Conservation (phyloP, 1,140 invertebrate species). For the Drosophila navojoa region DNA sequence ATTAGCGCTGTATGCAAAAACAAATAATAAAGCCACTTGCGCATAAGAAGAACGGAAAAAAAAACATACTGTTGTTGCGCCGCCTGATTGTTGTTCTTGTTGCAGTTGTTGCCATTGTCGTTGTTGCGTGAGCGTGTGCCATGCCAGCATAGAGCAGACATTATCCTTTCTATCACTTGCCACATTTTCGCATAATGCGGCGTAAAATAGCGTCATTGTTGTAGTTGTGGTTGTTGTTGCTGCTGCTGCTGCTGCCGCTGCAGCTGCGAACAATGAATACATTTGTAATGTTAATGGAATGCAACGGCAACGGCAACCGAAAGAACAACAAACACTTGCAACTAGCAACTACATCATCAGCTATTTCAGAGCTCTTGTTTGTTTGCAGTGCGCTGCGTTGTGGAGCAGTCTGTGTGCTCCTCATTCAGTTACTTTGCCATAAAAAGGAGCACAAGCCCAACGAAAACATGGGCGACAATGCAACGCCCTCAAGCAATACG, state of each 20-base stretch:
- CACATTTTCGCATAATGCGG: slow-evolving; percentile 75
- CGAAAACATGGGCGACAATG: slow-evolving; percentile 5
- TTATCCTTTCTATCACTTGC: slow-evolving; percentile 78
- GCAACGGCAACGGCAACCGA: slow-evolving; percentile 49
- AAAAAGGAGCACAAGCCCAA: slow-evolving; percentile 36
- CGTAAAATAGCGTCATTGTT: slow-evolving; percentile 53
- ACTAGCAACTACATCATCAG: slow-evolving; percentile 42
- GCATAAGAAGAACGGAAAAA: slow-evolving; percentile 44
- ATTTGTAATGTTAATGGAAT: slow-evolving; percentile 81
- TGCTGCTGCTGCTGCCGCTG: slow-evolving; percentile 6
- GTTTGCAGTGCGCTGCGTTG: slow-evolving; percentile 32
- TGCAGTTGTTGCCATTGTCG: background rate
- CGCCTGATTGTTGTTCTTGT: slow-evolving; percentile 18
- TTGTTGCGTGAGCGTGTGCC: slow-evolving; percentile 30
- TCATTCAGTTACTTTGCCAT: slow-evolving; percentile 27
- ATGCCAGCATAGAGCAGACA: slow-evolving; percentile 42
- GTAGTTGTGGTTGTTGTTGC: slow-evolving; percentile 28
- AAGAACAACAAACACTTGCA: slow-evolving; percentile 49
- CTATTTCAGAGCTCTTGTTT: slow-evolving; percentile 65
- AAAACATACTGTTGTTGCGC: slow-evolving; percentile 40
- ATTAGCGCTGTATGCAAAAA: slow-evolving; percentile 67
- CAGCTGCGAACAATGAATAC: slow-evolving; percentile 74
- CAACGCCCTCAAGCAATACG: slow-evolving; percentile 8
- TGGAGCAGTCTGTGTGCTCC: slow-evolving; percentile 7
- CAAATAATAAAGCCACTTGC: slow-evolving; percentile 78